Evolutionary conservation across 2,797 vertebrate species (phyloP).

Genomic region (Agapornis canus): DNA sequence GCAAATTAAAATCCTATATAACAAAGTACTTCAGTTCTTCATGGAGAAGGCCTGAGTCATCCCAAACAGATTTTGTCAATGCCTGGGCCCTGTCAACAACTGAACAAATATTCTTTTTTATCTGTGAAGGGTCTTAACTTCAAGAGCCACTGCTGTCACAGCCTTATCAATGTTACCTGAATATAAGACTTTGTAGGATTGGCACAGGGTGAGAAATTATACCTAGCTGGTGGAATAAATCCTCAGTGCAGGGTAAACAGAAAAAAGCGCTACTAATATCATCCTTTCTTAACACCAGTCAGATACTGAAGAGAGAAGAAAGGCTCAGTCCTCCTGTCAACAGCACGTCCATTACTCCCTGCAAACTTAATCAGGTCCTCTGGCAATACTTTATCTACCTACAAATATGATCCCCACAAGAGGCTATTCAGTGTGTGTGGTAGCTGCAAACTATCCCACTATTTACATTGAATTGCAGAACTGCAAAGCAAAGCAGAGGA

Average conservation of each 20-base stretch:
- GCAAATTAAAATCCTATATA: not conserved
- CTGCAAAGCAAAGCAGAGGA: not conserved
- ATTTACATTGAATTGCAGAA: slow-evolving; percentile 33
- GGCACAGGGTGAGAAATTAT: not conserved
- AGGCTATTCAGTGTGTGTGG: not conserved
- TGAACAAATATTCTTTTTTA: not conserved
- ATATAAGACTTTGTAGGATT: not conserved
- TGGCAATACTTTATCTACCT: not conserved
- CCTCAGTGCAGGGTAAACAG: not conserved
- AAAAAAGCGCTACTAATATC: not conserved
- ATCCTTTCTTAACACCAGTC: not conserved
- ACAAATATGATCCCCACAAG: not conserved
- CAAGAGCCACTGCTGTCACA: not conserved
- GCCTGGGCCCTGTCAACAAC: not conserved
- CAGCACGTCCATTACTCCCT: not conserved
- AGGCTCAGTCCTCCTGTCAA: not conserved
- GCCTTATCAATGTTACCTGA: not conserved
- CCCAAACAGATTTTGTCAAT: not conserved
- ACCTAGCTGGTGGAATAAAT: not conserved
- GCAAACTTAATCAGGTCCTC: not conserved
- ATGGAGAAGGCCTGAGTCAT: not conserved
- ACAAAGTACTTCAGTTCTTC: not conserved
- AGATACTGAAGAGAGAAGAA: not conserved
- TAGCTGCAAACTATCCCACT: slow-evolving; percentile 21
- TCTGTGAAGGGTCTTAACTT: not conserved